These are phyloP conservation scores for Emys orbicularis DNA, from an alignment of 2,797 vertebrate species.

Conservation along the genomic window DNA sequence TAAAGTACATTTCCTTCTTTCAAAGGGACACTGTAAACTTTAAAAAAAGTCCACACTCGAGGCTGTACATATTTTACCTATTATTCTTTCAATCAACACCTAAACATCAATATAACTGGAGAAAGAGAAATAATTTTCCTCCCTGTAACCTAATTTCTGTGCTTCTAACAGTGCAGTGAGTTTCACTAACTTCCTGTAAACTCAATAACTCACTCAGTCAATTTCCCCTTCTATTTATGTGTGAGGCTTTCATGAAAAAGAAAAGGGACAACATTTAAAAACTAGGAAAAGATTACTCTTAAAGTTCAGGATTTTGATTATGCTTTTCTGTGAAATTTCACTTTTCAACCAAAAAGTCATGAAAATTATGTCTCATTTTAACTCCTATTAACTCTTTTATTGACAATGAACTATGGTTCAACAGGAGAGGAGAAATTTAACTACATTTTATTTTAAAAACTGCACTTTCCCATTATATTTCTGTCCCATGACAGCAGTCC, in stretches of 20 bases:
- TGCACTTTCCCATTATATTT: background rate
- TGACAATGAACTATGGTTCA: background rate
- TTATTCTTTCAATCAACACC: background rate
- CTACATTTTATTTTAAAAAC: accelerated
- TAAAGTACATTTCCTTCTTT: background rate
- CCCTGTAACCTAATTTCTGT: background rate
- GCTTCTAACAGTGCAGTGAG: background rate
- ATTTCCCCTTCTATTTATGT: background rate
- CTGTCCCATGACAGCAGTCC: background rate
- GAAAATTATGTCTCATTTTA: background rate
- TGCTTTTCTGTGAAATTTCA: background rate
- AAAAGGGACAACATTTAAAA: background rate
- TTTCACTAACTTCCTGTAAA: background rate
- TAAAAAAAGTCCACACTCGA: background rate
- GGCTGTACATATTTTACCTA: background rate
- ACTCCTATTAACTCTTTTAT: background rate
- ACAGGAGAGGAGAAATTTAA: background rate
- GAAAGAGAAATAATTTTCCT: background rate
- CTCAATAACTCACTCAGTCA: background rate
- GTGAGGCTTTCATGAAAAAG: background rate
- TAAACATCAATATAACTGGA: background rate
- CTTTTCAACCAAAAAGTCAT: background rate
- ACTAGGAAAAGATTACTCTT: background rate
- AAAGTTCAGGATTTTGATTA: background rate
- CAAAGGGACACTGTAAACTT: background rate